Evolutionary conservation across 1,140 invertebrate genomes (phyloP), one percentile per base, ranked within the genome.

Genomic region (Ruditapes philippinarum): DNA sequence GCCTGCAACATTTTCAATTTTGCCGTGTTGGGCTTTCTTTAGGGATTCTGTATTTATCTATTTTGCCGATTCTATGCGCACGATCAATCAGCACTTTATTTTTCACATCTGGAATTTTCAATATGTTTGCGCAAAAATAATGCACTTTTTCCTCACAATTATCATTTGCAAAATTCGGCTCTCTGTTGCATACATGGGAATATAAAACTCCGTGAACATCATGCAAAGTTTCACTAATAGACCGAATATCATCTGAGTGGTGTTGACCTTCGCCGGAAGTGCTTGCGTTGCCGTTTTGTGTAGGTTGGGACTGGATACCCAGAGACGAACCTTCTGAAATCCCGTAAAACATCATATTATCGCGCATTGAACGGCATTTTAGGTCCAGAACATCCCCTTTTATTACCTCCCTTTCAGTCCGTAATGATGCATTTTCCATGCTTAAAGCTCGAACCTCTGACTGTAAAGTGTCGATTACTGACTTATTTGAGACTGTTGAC

Each of bases 281-380:
- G 9, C 17, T 17, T 45, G 17, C 28, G 11, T 7, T 45, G 28
- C 28, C 3, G 36, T 22, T 7, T 22, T 33, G 76, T 5, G 4
- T n/a, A 7, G 25, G 4, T 7, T 38, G 2, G 3, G 42, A 25
- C 33, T 11, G 11, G 9, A 36, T 4, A 25, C 33, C 9, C n/a
- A 45, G 33, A 31, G 1, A 5, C 2, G 38, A 17, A 33, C 33
- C 25, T 17, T 79, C 76, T 7, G 76, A 42, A 36, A 79, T 51
- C 14, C 51, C 76, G 31, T 45, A 79, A 36, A 79, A 79, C 51
- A 79, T n/a, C 42, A 79, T 5, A n/a, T 79, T 79, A 28, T 79
- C 76, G 14, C 76, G 25, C 70, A 74, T 54, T 22, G 76, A 79
- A 9, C 76, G 28, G 25, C 76, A 79, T 79, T 79, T 79, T 9